Conservation (phyloP, 2,888 invertebrate species). For the Latheticus oryzae region DNA sequence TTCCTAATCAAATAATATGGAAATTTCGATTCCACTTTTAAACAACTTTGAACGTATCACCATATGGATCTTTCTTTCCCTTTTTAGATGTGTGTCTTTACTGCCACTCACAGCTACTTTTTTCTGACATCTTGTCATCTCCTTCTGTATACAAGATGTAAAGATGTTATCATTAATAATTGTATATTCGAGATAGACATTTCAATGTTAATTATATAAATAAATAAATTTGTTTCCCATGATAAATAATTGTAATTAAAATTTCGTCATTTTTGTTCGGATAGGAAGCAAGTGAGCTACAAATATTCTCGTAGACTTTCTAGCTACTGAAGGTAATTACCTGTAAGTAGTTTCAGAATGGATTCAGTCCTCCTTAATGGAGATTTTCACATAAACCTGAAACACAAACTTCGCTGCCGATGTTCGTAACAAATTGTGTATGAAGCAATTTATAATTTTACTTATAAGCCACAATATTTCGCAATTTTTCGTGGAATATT, state of each 20-base stretch:
- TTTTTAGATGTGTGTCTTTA: slow-evolving; percentile 10
- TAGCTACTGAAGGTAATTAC: slow-evolving; percentile 26
- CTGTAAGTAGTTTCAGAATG: slow-evolving; percentile 30
- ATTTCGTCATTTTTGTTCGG: slow-evolving; percentile 10
- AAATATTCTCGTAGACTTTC: slow-evolving; percentile 16
- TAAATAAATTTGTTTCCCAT: too few species aligned
- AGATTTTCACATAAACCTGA: slow-evolving; percentile 30
- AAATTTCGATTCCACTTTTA: slow-evolving; percentile 14
- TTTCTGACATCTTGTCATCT: slow-evolving; percentile 9
- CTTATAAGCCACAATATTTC: slow-evolving; percentile 6
- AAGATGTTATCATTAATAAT: slow-evolving; percentile 9
- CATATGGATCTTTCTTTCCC: slow-evolving; percentile 19
- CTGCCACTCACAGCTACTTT: slow-evolving; percentile 17
- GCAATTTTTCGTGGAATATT: slow-evolving; percentile 1
- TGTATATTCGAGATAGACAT: too few species aligned
- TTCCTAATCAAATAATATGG: slow-evolving; percentile 8
- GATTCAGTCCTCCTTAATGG: slow-evolving; percentile 32
- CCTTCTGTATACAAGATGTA: slow-evolving; percentile 11
- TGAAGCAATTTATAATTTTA: slow-evolving; percentile 17
- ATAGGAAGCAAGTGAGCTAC: slow-evolving; percentile 12
- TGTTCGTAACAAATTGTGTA: slow-evolving; percentile 13
- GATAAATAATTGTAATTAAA: too few species aligned
- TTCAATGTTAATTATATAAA: too few species aligned
- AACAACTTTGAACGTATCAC: slow-evolving; percentile 8
- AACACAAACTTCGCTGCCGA: slow-evolving; percentile 14